Evolutionary conservation across 92 coral and sea anemone genomes (phyloP).

Genomic region (Parazoanthus swiftii): DNA sequence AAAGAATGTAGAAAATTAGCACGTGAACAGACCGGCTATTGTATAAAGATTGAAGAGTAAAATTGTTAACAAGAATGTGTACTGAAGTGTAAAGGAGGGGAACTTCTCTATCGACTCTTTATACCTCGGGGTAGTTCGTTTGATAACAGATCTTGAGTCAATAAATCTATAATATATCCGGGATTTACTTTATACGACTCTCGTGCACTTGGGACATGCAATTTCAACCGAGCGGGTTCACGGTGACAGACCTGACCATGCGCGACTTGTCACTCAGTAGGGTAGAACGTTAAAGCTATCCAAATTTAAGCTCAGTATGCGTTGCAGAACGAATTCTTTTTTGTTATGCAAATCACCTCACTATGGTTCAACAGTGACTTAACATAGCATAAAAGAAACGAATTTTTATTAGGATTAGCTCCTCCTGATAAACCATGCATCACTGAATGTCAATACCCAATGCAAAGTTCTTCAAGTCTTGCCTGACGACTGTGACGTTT

Average conservation of each 20-base stretch:
- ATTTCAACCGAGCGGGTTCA: neutral
- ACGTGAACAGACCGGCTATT: too few relatives aligned
- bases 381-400: slow-evolving; percentile 3
- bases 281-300: too few relatives aligned
- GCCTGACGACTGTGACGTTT: slow-evolving; percentile 30
- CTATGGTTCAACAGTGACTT: neutral
- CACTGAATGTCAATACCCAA: slow-evolving; percentile 28
- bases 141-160: too few relatives aligned
- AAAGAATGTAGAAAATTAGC: too few relatives aligned
- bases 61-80: too few relatives aligned
- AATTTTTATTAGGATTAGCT: neutral
- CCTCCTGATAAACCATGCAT: slow-evolving; percentile 6
- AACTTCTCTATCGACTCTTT: too few relatives aligned
- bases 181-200: too few relatives aligned
- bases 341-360: slow-evolving; percentile 14
- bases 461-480: slow-evolving; percentile 10
- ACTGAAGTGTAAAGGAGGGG: too few relatives aligned
- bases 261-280: neutral
- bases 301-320: neutral
- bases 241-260: neutral
- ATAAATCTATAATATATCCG: too few relatives aligned
- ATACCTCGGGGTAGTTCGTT: too few relatives aligned
- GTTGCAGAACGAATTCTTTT: neutral
- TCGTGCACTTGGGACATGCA: too few relatives aligned
- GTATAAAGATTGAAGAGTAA: too few relatives aligned